Percentiles rank a stretch among this genome's conserved stretches.
These are phyloP conservation scores for Redunca redunca DNA, from an alignment of 2,113 vertebrate species.

Conservation along the genomic window DNA sequence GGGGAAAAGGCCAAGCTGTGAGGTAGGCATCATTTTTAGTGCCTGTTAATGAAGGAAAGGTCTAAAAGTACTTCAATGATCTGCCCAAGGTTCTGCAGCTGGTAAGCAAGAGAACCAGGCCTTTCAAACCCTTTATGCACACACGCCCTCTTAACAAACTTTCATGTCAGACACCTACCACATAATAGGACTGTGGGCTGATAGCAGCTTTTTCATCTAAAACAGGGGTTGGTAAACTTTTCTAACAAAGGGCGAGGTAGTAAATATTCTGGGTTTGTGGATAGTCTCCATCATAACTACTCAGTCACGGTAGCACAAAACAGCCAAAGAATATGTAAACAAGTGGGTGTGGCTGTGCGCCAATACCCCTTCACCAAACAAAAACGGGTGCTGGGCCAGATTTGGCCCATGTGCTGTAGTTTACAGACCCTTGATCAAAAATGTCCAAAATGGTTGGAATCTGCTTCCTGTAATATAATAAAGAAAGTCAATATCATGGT, in stretches of 20 bases:
- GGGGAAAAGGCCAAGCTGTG: background rate
- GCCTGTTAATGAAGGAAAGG: background rate
- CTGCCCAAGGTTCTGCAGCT: background rate
- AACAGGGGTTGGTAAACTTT: background rate
- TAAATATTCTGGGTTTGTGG: background rate
- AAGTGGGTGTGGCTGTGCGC: background rate
- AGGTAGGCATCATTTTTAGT: background rate
- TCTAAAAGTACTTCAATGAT: background rate
- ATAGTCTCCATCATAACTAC: background rate
- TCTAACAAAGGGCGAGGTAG: background rate
- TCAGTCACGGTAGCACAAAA: background rate
- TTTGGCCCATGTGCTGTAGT: background rate
- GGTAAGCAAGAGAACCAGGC: background rate
- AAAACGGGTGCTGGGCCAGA: background rate
- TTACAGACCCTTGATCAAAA: background rate
- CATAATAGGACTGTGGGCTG: background rate
- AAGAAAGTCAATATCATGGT: background rate
- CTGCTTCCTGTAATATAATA: background rate
- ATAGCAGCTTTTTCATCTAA: background rate
- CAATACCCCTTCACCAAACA: constrained; percentile 1
- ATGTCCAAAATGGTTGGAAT: background rate
- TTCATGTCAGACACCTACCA: background rate
- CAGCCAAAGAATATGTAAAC: background rate
- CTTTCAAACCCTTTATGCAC: background rate
- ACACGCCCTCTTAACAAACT: background rate